Conservation (phyloP, 2,797 vertebrate genomes). For the Passerculus sandwichensis region DNA sequence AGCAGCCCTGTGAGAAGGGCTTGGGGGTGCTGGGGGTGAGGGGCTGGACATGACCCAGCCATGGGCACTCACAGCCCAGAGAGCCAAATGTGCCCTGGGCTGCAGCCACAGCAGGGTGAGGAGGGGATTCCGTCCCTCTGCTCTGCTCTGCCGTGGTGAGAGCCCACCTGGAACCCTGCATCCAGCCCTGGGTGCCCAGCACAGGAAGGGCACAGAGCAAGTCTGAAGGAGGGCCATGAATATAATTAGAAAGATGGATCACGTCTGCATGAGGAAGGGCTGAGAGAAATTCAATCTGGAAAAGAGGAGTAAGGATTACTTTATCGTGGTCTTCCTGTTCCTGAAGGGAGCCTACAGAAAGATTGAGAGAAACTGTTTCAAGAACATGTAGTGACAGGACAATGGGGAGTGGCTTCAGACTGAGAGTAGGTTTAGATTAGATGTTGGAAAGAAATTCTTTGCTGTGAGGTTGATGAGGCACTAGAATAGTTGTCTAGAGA, state of each 20-base stretch:
- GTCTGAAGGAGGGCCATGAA: no score
- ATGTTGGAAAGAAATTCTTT: neutral
- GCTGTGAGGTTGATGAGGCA: neutral
- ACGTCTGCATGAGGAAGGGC: neutral
- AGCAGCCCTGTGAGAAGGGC: neutral
- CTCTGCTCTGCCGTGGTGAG: no score
- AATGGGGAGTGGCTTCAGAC: neutral
- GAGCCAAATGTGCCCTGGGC: rapidly evolving
- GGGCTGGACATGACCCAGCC: neutral
- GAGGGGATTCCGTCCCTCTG: neutral
- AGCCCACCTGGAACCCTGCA: neutral
- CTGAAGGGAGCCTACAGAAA: neutral
- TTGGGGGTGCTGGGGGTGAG: rapidly evolving
- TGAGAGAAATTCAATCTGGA: neutral
- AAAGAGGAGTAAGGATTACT: neutral
- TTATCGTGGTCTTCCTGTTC: neutral
- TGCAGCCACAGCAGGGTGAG: rapidly evolving
- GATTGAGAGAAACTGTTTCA: neutral
- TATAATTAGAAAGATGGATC: neutral
- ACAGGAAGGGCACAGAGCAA: neutral
- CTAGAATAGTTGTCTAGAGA: neutral
- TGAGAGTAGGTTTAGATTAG: neutral
- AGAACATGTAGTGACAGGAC: no score
- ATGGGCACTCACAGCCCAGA: neutral
- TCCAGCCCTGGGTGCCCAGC: neutral